phyloP scores from a whole-genome alignment of 2,113 vertebrate species.

The Hydropotes inermis region DNA sequence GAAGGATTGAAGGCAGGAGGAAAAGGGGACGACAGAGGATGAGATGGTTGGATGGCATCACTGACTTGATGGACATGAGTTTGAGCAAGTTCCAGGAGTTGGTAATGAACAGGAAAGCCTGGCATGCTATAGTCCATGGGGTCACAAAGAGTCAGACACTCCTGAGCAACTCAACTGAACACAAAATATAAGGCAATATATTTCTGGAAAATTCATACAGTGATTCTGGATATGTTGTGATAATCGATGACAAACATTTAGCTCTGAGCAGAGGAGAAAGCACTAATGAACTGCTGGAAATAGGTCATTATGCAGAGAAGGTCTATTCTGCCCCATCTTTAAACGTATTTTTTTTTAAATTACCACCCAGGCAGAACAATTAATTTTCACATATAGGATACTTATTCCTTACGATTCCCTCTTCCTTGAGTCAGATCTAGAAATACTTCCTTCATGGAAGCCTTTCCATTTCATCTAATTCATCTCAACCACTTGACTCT shows the following conservation, averaged over 20 bases:
- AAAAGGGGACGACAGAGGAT: background rate
- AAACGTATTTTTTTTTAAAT: conserved; percentile 75
- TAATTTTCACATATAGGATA: conserved; percentile 70
- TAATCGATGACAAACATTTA: conserved; percentile 46
- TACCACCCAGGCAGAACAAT: conserved; percentile 67
- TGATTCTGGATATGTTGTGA: conserved; percentile 24
- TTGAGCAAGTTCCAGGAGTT: background rate
- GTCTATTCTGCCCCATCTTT: conserved; percentile 57
- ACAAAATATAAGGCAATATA: background rate
- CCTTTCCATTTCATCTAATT: conserved; percentile 77
- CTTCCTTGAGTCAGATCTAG: conserved; percentile 71
- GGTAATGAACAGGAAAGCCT: background rate
- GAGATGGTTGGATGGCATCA: background rate
- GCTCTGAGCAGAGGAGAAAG: conserved; percentile 31
- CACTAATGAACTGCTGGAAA: conserved; percentile 63
- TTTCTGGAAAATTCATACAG: background rate
- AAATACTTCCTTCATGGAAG: conserved; percentile 72
- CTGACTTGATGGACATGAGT: background rate
- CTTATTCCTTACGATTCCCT: conserved; percentile 73
- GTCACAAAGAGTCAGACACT: background rate
- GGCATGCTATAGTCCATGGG: background rate
- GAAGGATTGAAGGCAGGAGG: accelerated
- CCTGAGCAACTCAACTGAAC: background rate
- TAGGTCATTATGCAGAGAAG: conserved; percentile 61
- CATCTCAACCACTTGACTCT: conserved; percentile 69